phyloP scores from a whole-genome alignment of 2,113 vertebrate species.

The Myotis lucifugus region DNA sequence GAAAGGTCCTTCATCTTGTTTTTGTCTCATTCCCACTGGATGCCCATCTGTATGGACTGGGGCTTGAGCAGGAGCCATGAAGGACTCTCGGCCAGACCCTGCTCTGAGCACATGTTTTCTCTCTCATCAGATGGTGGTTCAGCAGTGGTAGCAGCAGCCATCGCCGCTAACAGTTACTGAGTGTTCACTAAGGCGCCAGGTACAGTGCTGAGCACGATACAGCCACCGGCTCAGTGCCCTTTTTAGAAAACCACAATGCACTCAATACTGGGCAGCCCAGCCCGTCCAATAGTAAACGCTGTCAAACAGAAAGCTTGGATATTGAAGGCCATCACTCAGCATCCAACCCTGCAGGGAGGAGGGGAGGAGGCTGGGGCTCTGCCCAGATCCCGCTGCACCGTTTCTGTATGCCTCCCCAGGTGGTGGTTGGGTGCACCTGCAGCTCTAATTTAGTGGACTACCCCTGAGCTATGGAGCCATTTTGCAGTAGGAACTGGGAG shows the following conservation, averaged over 20 bases:
- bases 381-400: not conserved
- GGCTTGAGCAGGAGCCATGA: not conserved
- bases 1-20: not conserved
- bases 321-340: rapidly evolving
- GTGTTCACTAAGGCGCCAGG: not conserved
- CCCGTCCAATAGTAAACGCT: not conserved
- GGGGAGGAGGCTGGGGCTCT: not conserved
- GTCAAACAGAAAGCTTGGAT: not conserved
- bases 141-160: not conserved
- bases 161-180: not conserved
- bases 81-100: not conserved
- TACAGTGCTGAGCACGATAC: rapidly evolving
- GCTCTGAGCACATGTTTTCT: not conserved
- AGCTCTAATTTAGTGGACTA: not conserved
- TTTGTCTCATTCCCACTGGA: not conserved
- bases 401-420: not conserved
- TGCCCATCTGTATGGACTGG: not conserved
- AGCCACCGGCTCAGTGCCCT: not conserved
- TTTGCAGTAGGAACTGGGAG: not conserved
- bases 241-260: not conserved
- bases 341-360: rapidly evolving
- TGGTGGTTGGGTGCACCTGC: not conserved
- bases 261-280: not conserved
- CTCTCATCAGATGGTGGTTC: not conserved
- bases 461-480: not conserved